Conservation (phyloP, 35 echinoderm and acorn worm genomes). For the Nesometra sesokonis region DNA sequence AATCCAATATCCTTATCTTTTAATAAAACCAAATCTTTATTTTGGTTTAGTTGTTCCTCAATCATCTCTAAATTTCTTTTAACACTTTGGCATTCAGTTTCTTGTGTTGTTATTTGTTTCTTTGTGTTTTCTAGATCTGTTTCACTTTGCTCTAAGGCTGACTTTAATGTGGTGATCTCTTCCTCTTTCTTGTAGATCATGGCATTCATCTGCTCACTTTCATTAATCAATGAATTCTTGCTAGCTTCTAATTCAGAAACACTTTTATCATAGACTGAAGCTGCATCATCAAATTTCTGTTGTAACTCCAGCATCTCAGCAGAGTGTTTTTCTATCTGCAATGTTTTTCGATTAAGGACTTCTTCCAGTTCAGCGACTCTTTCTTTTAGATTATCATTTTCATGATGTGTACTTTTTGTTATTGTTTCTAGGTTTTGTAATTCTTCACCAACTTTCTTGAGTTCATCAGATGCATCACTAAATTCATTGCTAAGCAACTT, state of each 20-base stretch:
- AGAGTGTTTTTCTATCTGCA: neutral
- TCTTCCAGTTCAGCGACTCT: neutral
- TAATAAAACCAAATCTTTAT: neutral
- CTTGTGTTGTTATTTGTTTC: constrained; percentile 3
- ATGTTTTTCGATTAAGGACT: neutral
- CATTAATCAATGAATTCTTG: constrained; percentile 13
- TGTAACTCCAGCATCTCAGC: neutral
- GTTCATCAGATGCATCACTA: neutral
- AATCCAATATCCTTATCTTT: neutral
- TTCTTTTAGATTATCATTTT: neutral
- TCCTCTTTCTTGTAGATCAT: constrained; percentile 23
- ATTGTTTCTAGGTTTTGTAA: neutral
- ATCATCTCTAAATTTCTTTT: constrained; percentile 11
- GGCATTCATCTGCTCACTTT: constrained; percentile 9
- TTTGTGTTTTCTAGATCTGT: constrained; percentile 22
- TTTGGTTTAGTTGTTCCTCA: constrained; percentile 25
- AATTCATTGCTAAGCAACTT: neutral
- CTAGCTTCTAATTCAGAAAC: neutral
- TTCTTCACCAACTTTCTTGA: neutral
- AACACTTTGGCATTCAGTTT: constrained; percentile 15
- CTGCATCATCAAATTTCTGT: neutral
- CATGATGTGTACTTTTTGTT: neutral
- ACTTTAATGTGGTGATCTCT: constrained; percentile 7
- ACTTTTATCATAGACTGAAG: neutral
- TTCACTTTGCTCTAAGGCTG: neutral